These are phyloP conservation scores for Chrysodeixis includens DNA, from an alignment of 2,888 invertebrate genomes.

Conservation along the genomic window DNA sequence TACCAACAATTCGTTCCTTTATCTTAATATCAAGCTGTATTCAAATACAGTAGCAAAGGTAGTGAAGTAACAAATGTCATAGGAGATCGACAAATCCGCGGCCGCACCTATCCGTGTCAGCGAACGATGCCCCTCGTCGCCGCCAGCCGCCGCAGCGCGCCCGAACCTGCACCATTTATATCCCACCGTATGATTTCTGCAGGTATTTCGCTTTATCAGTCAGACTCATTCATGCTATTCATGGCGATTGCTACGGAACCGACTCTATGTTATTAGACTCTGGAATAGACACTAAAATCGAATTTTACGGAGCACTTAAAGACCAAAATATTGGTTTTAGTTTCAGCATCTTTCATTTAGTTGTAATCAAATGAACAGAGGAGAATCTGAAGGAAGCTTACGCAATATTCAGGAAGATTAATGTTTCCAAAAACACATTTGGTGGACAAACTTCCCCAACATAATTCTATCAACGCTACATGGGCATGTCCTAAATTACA, in stretches of 20 bases:
- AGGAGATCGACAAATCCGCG: constrained; percentile 67
- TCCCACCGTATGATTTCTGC: constrained; percentile 73
- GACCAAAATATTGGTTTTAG: constrained; percentile 22
- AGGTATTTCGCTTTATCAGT: constrained; percentile 77
- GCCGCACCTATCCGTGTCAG: constrained; percentile 59
- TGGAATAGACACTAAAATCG: constrained; percentile 48
- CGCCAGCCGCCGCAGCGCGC: constrained; percentile 27
- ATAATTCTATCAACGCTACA: constrained; percentile 66
- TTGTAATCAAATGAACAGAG: constrained; percentile 13
- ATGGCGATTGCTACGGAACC: constrained; percentile 56
- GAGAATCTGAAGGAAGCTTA: constrained; percentile 19
- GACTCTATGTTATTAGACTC: constrained; percentile 47
- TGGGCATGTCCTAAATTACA: constrained; percentile 71
- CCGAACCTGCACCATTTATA: constrained; percentile 69
- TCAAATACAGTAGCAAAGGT: constrained; percentile 68
- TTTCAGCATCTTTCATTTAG: constrained; percentile 14
- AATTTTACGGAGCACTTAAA: constrained; percentile 40
- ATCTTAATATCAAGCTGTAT: neutral
- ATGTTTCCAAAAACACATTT: constrained; percentile 56
- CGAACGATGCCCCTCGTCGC: constrained; percentile 59
- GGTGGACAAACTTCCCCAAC: constrained; percentile 56
- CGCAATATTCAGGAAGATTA: constrained; percentile 40
- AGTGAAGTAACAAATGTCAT: constrained; percentile 77
- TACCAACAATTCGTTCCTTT: neutral
- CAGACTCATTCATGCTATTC: constrained; percentile 71